Conservation (phyloP, 2,888 invertebrate genomes). For the Drosophila pseudotalamancana region DNA sequence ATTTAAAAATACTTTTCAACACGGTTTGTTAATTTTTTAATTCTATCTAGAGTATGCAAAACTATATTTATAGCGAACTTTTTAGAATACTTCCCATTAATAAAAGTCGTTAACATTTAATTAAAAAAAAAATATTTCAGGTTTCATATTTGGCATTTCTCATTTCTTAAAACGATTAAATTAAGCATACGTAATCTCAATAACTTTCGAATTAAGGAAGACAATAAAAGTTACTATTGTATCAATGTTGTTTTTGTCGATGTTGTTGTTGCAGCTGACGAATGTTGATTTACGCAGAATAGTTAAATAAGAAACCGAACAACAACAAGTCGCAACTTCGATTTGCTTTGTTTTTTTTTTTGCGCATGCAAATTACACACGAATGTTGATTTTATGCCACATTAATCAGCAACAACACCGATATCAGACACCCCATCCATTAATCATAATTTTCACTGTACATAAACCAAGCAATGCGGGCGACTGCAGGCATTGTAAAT, state of each 20-base stretch:
- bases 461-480: neutral
- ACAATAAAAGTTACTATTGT: neutral
- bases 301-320: neutral
- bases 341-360: conserved; percentile 23
- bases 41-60: too few species aligned
- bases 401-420: conserved; percentile 30
- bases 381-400: conserved; percentile 41
- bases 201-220: conserved; percentile 11
- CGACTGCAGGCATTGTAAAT: too few species aligned
- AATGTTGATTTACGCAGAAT: conserved; percentile 13
- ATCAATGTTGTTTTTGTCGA: neutral
- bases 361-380: conserved; percentile 25
- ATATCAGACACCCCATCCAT: neutral
- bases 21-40: too few species aligned
- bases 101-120: too few species aligned
- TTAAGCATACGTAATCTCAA: conserved; percentile 9
- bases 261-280: conserved; percentile 19
- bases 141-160: too few species aligned
- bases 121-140: too few species aligned
- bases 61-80: too few species aligned
- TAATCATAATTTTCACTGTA: neutral
- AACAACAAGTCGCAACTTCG: conserved; percentile 16
- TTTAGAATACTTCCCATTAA: too few species aligned
- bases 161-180: too few species aligned
- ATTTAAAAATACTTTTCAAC: too few species aligned